Conservation (phyloP, 2,888 invertebrate genomes). For the Patella caerulea region DNA sequence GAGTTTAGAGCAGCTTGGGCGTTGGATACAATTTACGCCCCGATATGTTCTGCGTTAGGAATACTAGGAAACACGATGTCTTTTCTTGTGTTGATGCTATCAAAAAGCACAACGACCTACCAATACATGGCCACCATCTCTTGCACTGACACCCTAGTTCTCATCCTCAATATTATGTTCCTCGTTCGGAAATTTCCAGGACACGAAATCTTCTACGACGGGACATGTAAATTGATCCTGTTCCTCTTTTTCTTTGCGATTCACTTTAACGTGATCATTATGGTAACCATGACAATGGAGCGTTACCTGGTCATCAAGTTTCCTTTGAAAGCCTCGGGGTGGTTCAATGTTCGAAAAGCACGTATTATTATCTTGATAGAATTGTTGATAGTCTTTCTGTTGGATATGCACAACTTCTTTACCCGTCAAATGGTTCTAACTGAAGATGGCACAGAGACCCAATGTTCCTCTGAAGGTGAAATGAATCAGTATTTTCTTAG, state of each 20-base stretch:
- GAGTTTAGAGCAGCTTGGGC: constrained; percentile 19
- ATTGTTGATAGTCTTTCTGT: constrained; percentile 16
- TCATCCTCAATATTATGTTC: constrained; percentile 29
- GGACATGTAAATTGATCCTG: constrained; percentile 27
- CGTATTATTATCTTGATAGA: constrained; percentile 17
- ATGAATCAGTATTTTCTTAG: constrained; percentile 12
- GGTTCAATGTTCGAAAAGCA: constrained; percentile 17
- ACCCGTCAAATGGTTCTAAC: constrained; percentile 22
- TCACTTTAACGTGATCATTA: constrained; percentile 28
- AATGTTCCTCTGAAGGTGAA: constrained; percentile 12
- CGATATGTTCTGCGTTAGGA: constrained; percentile 23
- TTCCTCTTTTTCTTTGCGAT: constrained; percentile 30
- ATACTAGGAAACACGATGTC: constrained; percentile 30
- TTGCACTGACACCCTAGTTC: constrained; percentile 29
- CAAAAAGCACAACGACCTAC: constrained; percentile 24
- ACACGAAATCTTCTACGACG: constrained; percentile 24
- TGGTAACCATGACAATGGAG: constrained; percentile 33
- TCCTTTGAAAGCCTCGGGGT: constrained; percentile 24
- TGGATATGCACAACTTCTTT: constrained; percentile 27
- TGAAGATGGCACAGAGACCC: constrained; percentile 10
- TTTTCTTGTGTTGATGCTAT: constrained; percentile 22
- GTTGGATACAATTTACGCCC: constrained; percentile 19
- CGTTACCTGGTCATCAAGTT: constrained; percentile 30
- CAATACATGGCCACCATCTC: constrained; percentile 31
- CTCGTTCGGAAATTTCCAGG: constrained; percentile 31